Percentiles rank a stretch among this genome's conserved stretches.
Conservation (phyloP, 2,888 invertebrate genomes). For the Eurytoma adleriae region DNA sequence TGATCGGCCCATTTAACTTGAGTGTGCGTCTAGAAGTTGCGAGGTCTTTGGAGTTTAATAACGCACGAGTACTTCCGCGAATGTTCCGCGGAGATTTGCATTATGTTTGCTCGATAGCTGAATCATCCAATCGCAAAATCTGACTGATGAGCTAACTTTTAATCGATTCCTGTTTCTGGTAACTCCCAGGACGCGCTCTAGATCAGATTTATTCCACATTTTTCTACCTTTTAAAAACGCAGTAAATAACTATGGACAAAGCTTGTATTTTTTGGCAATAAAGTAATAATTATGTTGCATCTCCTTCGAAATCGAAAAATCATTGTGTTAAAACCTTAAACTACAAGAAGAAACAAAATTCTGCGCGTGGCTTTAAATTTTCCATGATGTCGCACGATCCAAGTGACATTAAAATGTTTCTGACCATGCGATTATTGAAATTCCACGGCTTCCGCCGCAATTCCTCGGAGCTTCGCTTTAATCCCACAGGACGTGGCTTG, state of each 20-base stretch:
- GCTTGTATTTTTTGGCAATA: too few relatives aligned
- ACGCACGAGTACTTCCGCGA: background rate
- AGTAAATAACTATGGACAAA: too few relatives aligned
- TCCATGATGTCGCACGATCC: background rate
- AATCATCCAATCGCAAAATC: conserved; percentile 7
- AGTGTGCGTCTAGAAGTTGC: background rate
- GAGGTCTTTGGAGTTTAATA: background rate
- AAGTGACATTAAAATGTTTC: conserved; percentile 40
- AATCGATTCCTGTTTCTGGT: conserved; percentile 7
- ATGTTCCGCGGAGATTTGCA: conserved; percentile 16
- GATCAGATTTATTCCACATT: too few relatives aligned
- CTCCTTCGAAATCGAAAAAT: too few relatives aligned
- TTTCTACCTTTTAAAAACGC: too few relatives aligned
- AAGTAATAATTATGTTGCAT: too few relatives aligned
- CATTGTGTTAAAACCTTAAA: too few relatives aligned
- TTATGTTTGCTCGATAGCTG: conserved; percentile 26
- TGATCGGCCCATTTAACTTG: background rate
- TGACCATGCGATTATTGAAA: conserved; percentile 66
- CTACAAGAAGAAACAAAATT: too few relatives aligned
- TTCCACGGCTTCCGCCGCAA: conserved; percentile 67
- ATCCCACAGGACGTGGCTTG: conserved; percentile 64
- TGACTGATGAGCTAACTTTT: conserved; percentile 28
- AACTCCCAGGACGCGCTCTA: too few relatives aligned
- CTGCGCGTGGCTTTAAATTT: too few relatives aligned
- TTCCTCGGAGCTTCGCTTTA: conserved; percentile 69